Evolutionary conservation across 2,888 invertebrate species (phyloP), one percentile per base, ranked within the genome.

Genomic region (Ormyrus pomaceus): DNA sequence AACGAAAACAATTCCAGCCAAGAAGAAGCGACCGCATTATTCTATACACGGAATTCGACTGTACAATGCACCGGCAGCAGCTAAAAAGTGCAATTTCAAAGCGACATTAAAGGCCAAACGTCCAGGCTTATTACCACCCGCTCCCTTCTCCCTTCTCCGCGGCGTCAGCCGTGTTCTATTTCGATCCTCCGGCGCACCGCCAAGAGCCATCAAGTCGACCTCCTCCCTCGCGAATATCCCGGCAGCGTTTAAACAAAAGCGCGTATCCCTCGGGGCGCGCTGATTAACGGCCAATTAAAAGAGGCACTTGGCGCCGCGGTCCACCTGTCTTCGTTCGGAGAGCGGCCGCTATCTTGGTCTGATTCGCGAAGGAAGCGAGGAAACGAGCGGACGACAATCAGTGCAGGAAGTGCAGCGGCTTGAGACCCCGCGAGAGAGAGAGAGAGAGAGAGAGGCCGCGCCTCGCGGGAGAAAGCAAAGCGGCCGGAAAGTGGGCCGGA

Each of bases 321-420:
- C 19, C 19, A 19, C 19, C 6, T 9, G 34, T 11, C 11, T 10
- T 0, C 19, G 3, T 11, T 11, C n/a, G 34, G 19, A 53, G 8
- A n/a, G 59, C 72, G n/a, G 11, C 46, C 50, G 51, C 19, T 74
- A 56, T 61, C 72, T 66, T 72, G 76, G 76, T 80, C 80, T 80
- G 76, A 80, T 80, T 80, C 76, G n/a, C 56, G 65, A 71, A 71
- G 66, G 56, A 71, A 71, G 6, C 59, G 71, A 66, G 61, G 59
- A 62, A 69, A 58, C 55, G 73, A 77, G 48, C 55, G 61, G 82
- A 87, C 85, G 87, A 88, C 88, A 89, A 90, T 89, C 89, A 90
- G 90, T 89, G 90, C 90, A 87, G 89, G 88, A 89, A 90, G 87
- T 88, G 88, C 89, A 90, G 86, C 88, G 87, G 88, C 89, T 89